A percentile compares a stretch with the other conserved stretches of the same genome.
phyloP scores from a whole-genome alignment of 2,888 invertebrate species.

The Drosophila quinaria region DNA sequence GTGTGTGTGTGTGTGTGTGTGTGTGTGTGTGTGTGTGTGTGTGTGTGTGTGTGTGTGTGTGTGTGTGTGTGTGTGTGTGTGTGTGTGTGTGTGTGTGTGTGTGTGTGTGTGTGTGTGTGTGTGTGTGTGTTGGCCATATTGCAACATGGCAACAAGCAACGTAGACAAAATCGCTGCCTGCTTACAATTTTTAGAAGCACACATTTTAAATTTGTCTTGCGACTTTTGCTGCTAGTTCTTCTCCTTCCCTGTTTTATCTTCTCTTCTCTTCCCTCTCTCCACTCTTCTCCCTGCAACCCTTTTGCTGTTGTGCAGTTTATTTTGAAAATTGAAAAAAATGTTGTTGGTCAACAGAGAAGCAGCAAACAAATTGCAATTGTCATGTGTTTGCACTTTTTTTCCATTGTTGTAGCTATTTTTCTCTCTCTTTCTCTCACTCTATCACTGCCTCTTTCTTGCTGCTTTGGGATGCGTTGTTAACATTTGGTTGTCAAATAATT shows the following conservation, averaged over 20 bases:
- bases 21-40: too few species aligned
- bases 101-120: conserved; percentile 2
- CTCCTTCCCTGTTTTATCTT: neutral
- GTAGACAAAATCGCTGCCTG: conserved; percentile 18
- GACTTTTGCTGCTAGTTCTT: neutral
- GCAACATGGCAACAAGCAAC: conserved; percentile 50
- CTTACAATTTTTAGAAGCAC: conserved; percentile 35
- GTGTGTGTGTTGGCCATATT: conserved; percentile 33
- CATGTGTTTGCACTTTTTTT: conserved; percentile 62
- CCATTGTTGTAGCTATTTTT: conserved; percentile 1
- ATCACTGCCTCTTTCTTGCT: conserved; percentile 1
- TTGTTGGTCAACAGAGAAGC: conserved; percentile 32
- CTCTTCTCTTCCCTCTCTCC: neutral
- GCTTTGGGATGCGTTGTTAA: conserved; percentile 12
- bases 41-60: too few species aligned
- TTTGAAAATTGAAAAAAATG: conserved; percentile 28
- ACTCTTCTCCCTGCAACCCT: neutral
- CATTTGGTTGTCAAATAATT: conserved; percentile 27
- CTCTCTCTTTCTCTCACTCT: neutral
- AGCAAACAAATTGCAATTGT: conserved; percentile 49
- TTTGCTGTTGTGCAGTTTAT: conserved; percentile 6
- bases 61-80: too few species aligned
- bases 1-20: too few species aligned
- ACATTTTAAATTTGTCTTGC: conserved; percentile 43
- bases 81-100: conserved; percentile 5